These are phyloP conservation scores for Hypotaenidia philippensis DNA, from an alignment of 2,797 vertebrate genomes.

Conservation along the genomic window DNA sequence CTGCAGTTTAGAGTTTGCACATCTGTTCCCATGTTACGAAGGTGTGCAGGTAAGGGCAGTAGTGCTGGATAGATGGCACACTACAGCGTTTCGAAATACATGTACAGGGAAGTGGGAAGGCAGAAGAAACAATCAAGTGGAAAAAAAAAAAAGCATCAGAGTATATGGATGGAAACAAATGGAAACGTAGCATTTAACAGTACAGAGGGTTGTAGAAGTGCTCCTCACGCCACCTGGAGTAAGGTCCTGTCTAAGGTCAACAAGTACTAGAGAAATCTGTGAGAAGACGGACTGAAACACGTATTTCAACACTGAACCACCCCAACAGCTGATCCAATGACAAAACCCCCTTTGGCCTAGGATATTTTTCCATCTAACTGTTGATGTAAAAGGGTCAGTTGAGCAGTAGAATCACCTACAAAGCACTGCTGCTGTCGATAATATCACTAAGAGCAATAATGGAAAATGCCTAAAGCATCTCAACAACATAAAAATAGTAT, in stretches of 20 bases:
- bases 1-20: background rate
- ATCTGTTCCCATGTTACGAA: background rate
- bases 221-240: background rate
- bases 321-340: background rate
- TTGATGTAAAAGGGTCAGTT: background rate
- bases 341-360: background rate
- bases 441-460: background rate
- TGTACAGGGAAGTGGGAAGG: background rate
- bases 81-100: background rate
- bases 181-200: background rate
- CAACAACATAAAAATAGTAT: background rate
- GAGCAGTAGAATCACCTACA: background rate
- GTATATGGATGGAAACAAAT: background rate
- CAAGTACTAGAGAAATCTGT: background rate
- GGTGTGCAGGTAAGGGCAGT: background rate
- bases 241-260: background rate
- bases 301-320: background rate
- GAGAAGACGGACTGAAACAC: background rate
- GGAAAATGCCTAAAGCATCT: background rate
- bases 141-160: background rate
- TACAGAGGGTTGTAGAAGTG: background rate
- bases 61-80: background rate
- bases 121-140: background rate
- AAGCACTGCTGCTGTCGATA: background rate
- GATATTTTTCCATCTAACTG: background rate